Evolutionary conservation across 2,113 vertebrate genomes (phyloP), one percentile per base, ranked within the genome.

Genomic region (Rynchops niger): DNA sequence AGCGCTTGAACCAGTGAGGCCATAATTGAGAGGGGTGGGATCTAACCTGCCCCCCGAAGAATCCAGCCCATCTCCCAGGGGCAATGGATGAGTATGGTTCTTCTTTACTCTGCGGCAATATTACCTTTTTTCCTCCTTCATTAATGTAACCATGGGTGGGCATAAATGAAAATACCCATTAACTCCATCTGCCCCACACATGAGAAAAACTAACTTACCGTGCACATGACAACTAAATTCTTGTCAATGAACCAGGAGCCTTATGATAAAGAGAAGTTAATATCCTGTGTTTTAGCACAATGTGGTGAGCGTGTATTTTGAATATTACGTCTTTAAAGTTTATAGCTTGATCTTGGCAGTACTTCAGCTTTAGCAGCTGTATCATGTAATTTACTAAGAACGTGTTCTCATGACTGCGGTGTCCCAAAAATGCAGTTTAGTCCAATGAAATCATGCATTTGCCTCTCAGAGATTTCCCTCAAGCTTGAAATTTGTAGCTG

Each of bases 351-450:
- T 85, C 78, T 65, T 95, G 91, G 89, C 93, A 78, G 59, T 82
- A 70, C 74, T 90, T 83, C 50, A 66, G 58, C 86, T 73, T 22
- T 21, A 91, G 70, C 91, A 97, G 96, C 84, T 96, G 93, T 63
- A 36, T 67, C 30, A 12, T 80, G 65, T 91, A 88, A 90, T 94
- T 96, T 73, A 91, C 78, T 67, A 86, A 81, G 87, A 70, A 66
- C 38, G n/a, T 15, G 23, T 77, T 80, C 62, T 95, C 25, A 25
- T 47, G 42, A 50, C 58, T 90, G 14, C 47, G 50, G n/a, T 36
- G 81, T 91, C 78, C 91, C 89, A 90, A 91, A 91, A 85, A 87
- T 50, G 59, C 32, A 55, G n/a, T 81, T 86, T 55, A 86, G 20
- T 89, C 65, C 66, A 91, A 88, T 18, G 38, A 67, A 90, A 77